Conservation (phyloP, 2,888 invertebrate genomes). For the Hirtodrosophila duncani region DNA sequence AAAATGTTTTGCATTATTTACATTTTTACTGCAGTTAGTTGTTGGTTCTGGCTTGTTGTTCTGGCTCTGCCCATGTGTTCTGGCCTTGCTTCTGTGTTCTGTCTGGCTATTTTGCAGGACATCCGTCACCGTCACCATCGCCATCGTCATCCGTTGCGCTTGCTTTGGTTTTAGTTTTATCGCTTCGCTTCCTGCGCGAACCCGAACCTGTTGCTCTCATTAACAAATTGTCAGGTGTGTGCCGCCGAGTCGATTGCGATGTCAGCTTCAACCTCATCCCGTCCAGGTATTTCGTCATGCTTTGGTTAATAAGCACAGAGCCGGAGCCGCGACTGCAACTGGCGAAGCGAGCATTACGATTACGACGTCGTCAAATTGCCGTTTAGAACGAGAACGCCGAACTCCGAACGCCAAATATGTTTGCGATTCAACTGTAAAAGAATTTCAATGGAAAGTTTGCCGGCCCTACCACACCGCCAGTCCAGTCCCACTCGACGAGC, state of each 20-base stretch:
- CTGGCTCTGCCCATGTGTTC: background rate
- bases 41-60: constrained; percentile 4
- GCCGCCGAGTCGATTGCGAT: constrained; percentile 25
- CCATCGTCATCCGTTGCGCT: constrained; percentile 55
- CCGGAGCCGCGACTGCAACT: constrained; percentile 1
- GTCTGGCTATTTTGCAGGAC: constrained; percentile 53
- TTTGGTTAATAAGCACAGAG: constrained; percentile 62
- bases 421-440: constrained; percentile 63
- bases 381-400: constrained; percentile 36
- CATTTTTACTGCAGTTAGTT: constrained; percentile 42
- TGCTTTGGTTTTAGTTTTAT: constrained; percentile 66
- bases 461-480: constrained; percentile 1
- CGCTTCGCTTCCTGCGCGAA: constrained; percentile 67
- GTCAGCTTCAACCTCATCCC: constrained; percentile 42
- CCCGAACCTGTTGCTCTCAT: constrained; percentile 64
- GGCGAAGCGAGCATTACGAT: constrained; percentile 14
- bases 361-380: constrained; percentile 19
- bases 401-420: constrained; percentile 16
- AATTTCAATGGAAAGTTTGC: constrained; percentile 52
- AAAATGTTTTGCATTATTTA: constrained; percentile 72
- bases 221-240: constrained; percentile 72
- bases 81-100: constrained; percentile 5
- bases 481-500: background rate
- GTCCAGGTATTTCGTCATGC: constrained; percentile 67
- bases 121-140: constrained; percentile 51